These are phyloP conservation scores for Lathamus discolor DNA, from an alignment of 2,113 vertebrate genomes.

Conservation along the genomic window DNA sequence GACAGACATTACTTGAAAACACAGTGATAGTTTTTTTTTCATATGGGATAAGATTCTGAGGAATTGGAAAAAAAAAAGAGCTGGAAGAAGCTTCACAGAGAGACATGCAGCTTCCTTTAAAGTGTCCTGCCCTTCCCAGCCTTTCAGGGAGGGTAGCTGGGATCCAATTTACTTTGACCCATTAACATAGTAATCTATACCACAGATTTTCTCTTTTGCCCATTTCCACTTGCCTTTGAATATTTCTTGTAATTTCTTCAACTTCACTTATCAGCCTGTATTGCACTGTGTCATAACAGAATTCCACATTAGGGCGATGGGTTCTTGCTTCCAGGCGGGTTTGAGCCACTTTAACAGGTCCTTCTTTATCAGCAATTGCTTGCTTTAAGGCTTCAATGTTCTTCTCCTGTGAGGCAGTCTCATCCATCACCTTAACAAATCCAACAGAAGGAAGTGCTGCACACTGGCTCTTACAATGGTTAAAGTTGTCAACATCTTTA, in stretches of 20 bases:
- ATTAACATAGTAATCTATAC: not conserved
- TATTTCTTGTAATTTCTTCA: constrained; percentile 76
- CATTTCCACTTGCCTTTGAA: constrained; percentile 74
- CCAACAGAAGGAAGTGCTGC: not conserved
- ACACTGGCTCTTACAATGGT: not conserved
- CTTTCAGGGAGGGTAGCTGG: not conserved
- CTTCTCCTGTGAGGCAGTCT: constrained; percentile 81
- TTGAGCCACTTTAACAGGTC: constrained; percentile 79
- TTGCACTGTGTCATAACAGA: constrained; percentile 82
- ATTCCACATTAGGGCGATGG: constrained; percentile 82
- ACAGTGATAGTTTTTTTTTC: not conserved
- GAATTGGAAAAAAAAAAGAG: not conserved
- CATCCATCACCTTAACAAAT: constrained; percentile 79
- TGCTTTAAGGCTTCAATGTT: constrained; percentile 78
- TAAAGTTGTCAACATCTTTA: not conserved
- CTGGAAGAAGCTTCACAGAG: not conserved
- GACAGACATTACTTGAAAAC: not conserved
- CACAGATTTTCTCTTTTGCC: not conserved
- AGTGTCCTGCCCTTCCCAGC: not conserved
- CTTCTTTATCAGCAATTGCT: constrained; percentile 80
- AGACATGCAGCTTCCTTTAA: not conserved
- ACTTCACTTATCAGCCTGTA: constrained; percentile 80
- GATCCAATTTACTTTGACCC: not conserved
- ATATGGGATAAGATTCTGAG: not conserved
- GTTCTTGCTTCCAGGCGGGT: constrained; percentile 77